Percentiles rank a stretch among this genome's conserved stretches.
These are phyloP conservation scores for Ammodytes marinus DNA, from an alignment of 2,113 vertebrate species.

Conservation along the genomic window DNA sequence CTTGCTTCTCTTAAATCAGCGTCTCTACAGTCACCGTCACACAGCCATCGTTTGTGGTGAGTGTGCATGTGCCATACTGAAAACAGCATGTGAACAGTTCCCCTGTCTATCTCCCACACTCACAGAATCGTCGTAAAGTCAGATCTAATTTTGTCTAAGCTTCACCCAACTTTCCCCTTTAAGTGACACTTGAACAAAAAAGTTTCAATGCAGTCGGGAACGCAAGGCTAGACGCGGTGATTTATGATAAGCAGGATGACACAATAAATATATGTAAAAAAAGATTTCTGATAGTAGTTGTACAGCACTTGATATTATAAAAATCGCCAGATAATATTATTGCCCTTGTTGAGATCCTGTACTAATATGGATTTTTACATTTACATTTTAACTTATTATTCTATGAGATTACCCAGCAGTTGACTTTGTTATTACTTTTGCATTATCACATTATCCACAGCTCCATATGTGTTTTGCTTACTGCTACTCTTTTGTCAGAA, in stretches of 20 bases:
- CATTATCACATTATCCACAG: background rate
- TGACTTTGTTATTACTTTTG: background rate
- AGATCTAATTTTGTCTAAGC: slow-evolving; percentile 29
- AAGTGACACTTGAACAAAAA: slow-evolving; percentile 4
- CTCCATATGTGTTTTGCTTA: background rate
- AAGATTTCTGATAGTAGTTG: background rate
- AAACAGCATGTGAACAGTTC: slow-evolving; percentile 48
- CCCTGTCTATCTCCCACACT: slow-evolving; percentile 47
- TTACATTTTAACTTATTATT: background rate
- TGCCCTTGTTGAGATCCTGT: background rate
- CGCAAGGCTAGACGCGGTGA: background rate
- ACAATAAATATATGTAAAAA: background rate
- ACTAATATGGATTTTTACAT: slow-evolving; percentile 12
- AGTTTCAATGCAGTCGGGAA: slow-evolving; percentile 1
- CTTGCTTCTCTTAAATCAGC: slow-evolving; percentile 70
- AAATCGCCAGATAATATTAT: background rate
- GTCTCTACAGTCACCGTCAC: slow-evolving; percentile 51
- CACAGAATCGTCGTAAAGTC: slow-evolving; percentile 17
- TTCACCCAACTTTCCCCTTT: slow-evolving; percentile 6
- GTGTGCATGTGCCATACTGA: slow-evolving; percentile 47
- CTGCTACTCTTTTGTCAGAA: background rate
- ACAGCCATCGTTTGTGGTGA: slow-evolving; percentile 70
- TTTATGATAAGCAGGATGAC: background rate
- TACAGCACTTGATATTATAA: background rate
- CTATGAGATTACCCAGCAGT: background rate